Evolutionary conservation across 2,797 vertebrate genomes (phyloP), one percentile per base, ranked within the genome.

Genomic region (Melanotaenia boesemani): DNA sequence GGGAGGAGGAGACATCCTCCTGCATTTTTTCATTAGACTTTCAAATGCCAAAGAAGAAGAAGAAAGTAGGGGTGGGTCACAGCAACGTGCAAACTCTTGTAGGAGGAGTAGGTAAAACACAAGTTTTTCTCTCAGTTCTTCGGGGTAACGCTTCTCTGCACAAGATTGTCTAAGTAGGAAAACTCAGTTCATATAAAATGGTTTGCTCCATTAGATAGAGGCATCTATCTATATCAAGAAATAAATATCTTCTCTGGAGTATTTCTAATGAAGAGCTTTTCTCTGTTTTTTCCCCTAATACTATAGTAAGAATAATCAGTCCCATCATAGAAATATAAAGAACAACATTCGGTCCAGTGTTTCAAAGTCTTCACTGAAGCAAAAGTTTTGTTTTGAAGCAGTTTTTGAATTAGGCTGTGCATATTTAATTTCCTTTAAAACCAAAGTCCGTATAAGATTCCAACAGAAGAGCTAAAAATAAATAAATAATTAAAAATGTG

Each of bases 371-470:
- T 84, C 74, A 73, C 54, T 86, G 89, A 85, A 86, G 84, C 83
- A 81, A 86, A 76, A 87, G 77, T 77, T 85, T 83, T 84, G 48
- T 18, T 58, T 82, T 74, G 70, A 87, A 91, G 87, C 89, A 87
- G 89, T 83, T 90, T 87, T 87, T 82, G 87, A 88, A 84, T 86
- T 89, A 93, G 88, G 87, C 92, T 92, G 90, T 94, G 94, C 94
- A 94, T 95, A 94, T 95, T 93, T 92, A 89, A 89, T 92, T 94
- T 93, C 83, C 81, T 89, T 88, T 88, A 80, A 90, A 92, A 85
- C 83, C 77, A 92, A 88, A 92, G 85, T 91, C 86, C 72, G 70
- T 87, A 77, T 85, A 85, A 87, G 69, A 86, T 62, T 79, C 62
- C 74, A 86, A 91, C 79, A 68, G 77, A 89, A 88, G 83, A 91